phyloP scores from a whole-genome alignment of 1,140 invertebrate genomes.

The Drosophila lacertosa region DNA sequence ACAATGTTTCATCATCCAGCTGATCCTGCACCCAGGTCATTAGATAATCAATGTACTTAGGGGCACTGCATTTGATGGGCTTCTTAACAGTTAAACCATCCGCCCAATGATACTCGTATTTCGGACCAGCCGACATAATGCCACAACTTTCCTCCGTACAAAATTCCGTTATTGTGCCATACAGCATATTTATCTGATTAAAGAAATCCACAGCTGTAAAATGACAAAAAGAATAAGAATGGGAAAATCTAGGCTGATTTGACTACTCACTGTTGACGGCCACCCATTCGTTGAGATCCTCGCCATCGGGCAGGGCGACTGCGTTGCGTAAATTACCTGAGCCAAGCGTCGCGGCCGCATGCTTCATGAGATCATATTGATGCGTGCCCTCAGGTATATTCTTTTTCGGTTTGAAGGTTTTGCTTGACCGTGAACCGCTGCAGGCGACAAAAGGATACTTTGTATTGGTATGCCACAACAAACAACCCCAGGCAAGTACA shows the following conservation, averaged over 20 bases:
- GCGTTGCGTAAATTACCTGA: constrained; percentile 98
- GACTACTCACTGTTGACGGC: constrained; percentile 97
- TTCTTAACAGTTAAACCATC: constrained; percentile 99
- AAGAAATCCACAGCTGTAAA: constrained; percentile 98
- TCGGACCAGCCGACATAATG: constrained; percentile 98
- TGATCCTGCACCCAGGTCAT: constrained; percentile 99
- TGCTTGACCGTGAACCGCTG: constrained; percentile 90
- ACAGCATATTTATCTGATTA: constrained; percentile 99
- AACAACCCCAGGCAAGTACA: constrained; percentile 36
- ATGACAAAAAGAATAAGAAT: constrained; percentile 4
- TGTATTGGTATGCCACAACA: constrained; percentile 29
- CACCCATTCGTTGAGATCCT: constrained; percentile 99
- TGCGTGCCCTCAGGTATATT: constrained; percentile 99
- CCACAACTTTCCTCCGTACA: constrained; percentile 99
- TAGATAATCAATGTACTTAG: constrained; percentile 99
- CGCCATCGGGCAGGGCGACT: constrained; percentile 98
- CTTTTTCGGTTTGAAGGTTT: constrained; percentile 99
- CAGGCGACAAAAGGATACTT: constrained; percentile 22
- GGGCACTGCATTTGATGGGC: constrained; percentile 99
- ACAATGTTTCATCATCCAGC: constrained; percentile 98
- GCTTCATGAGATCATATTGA: constrained; percentile 99
- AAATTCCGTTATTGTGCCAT: constrained; percentile 99
- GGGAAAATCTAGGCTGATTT: not conserved
- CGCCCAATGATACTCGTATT: constrained; percentile 99
- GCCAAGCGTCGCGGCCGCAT: constrained; percentile 98